Conservation (phyloP, 2,888 invertebrate species). For the Thalpophila matura region DNA sequence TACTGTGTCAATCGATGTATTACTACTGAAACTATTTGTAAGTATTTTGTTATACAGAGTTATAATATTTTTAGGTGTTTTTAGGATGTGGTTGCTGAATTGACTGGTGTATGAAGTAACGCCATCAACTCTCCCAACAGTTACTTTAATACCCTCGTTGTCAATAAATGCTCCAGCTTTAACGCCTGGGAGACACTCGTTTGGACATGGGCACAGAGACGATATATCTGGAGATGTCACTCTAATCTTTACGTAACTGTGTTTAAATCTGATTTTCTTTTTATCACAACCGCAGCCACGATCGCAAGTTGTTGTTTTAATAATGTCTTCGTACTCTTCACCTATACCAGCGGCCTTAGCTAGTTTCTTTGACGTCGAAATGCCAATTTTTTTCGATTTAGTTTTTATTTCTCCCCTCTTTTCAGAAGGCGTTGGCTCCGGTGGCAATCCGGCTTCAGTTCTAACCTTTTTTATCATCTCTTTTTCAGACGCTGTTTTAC, state of each 20-base stretch:
- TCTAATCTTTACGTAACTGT: slow-evolving; percentile 82
- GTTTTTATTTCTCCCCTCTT: slow-evolving; percentile 68
- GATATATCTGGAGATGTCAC: slow-evolving; percentile 83
- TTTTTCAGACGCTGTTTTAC: slow-evolving; percentile 73
- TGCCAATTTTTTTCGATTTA: slow-evolving; percentile 69
- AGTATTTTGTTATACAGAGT: slow-evolving; percentile 24
- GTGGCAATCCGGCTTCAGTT: slow-evolving; percentile 62
- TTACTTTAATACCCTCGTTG: slow-evolving; percentile 82
- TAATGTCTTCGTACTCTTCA: slow-evolving; percentile 75
- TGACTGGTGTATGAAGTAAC: slow-evolving; percentile 65
- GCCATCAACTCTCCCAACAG: slow-evolving; percentile 78
- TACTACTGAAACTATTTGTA: slow-evolving; percentile 17
- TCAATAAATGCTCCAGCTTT: slow-evolving; percentile 78
- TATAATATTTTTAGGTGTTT: slow-evolving; percentile 7
- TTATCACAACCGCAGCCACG: slow-evolving; percentile 81
- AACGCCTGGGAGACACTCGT: slow-evolving; percentile 80
- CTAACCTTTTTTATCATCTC: slow-evolving; percentile 69
- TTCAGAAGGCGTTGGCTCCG: slow-evolving; percentile 69
- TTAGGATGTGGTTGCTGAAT: slow-evolving; percentile 10
- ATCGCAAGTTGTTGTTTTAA: slow-evolving; percentile 80
- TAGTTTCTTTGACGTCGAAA: slow-evolving; percentile 56
- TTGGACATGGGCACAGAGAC: slow-evolving; percentile 79
- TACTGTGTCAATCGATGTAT: slow-evolving; percentile 8
- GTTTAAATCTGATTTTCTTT: slow-evolving; percentile 84
- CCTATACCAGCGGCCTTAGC: slow-evolving; percentile 47